Evolutionary conservation across 2,113 vertebrate genomes (phyloP).

Genomic region (Marcusenius ussheri): DNA sequence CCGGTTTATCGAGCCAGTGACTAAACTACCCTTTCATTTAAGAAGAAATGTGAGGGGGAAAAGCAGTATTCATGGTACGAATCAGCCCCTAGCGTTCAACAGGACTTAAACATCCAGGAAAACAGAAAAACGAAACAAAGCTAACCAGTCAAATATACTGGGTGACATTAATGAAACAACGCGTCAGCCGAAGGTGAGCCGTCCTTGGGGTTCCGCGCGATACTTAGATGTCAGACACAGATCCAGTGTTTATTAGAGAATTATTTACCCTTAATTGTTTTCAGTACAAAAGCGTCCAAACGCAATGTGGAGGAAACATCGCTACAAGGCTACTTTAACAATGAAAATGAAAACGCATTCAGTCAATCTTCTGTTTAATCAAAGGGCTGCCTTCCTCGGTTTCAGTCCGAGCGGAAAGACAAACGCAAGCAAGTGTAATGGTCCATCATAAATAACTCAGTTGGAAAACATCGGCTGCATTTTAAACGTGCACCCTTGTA

Average conservation of each 20-base stretch:
- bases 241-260: neutral
- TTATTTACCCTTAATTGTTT: neutral
- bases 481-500: neutral
- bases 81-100: neutral
- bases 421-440: neutral
- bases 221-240: neutral
- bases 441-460: neutral
- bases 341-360: neutral
- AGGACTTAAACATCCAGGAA: neutral
- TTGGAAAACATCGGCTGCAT: neutral
- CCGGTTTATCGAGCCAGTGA: neutral
- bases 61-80: neutral
- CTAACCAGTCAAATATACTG: neutral
- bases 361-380: neutral
- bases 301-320: neutral
- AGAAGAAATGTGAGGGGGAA: neutral
- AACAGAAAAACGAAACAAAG: neutral
- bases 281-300: neutral
- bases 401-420: neutral
- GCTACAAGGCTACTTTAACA: neutral
- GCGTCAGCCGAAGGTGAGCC: neutral
- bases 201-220: neutral
- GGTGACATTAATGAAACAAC: neutral
- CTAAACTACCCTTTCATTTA: neutral
- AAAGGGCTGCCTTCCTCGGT: neutral